A percentile compares a stretch with the other conserved stretches of the same genome.
Conservation (phyloP, 2,113 vertebrate species). For the Scytalopus superciliaris region DNA sequence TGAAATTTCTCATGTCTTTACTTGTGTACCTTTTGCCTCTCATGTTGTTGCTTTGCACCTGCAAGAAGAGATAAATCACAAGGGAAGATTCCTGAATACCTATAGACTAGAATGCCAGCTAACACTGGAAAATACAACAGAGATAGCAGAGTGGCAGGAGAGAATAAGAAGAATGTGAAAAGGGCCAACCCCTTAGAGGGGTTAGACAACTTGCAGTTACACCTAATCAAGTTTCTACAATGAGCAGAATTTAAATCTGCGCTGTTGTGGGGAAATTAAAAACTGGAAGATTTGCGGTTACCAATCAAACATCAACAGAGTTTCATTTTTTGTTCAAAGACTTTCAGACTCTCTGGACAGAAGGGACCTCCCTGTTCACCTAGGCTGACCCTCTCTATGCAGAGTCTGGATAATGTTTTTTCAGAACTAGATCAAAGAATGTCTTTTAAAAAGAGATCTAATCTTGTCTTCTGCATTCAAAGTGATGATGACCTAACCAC, state of each 20-base stretch:
- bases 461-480: background rate
- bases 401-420: background rate
- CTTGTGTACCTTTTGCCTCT: background rate
- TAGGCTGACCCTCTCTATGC: background rate
- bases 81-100: background rate
- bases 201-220: background rate
- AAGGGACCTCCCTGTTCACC: background rate
- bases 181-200: background rate
- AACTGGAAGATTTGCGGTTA: background rate
- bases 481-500: background rate
- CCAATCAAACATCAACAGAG: background rate
- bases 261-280: background rate
- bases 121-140: background rate
- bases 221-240: background rate
- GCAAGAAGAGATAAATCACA: background rate
- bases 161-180: background rate
- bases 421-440: background rate
- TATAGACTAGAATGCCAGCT: background rate
- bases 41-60: background rate
- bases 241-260: background rate
- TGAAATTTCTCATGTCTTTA: background rate
- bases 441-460: background rate
- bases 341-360: background rate
- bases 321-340: background rate
- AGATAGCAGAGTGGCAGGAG: background rate